Evolutionary conservation across 2,113 vertebrate species (phyloP), one percentile per base, ranked within the genome.

Genomic region (Gila orcuttii): DNA sequence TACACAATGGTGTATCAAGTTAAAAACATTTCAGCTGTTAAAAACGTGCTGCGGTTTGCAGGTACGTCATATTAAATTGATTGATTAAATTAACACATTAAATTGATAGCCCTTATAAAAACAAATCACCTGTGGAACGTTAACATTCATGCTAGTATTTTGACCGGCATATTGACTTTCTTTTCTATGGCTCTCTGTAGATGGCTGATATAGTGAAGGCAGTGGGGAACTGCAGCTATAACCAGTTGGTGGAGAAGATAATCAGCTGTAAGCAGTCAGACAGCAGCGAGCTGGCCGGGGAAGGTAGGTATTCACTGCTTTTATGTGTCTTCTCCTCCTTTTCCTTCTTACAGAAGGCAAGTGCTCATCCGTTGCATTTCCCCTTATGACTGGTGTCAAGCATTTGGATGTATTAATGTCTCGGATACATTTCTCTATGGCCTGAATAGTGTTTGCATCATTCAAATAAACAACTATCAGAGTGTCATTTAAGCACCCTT

Each of bases 201-300:
- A 97, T 96, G 93, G 94, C 95, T 60, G 98, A 99, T 93, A 96
- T 97, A 90, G 97, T 97, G 87, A 98, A 96, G 93, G 97, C 98
- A 69, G 97, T 99, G 91, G 97, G 97, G 88, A 97, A 97, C 95
- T 99, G 98, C 95, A 99, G 98, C 94, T 99, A 99, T 92, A 99
- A 99, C 95, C 98, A 99, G 91, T 94, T 99, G 87, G 98, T 99
- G 80, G 98, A 99, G 95, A 99, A 99, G 94, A 99, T 99, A 4
- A 99, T 99, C 93, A 97, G 95, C 86, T 99, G 96, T 93, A 99
- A 99, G 90, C 98, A 99, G 92, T 99, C 98, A 1, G 97, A 97
- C 89, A 97, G 93, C 93, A 99, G 97, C 77, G 96, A 98, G 91
- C 95, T 97, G 90, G 96, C 97, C 91, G 98, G 97, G 79, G 97